These are phyloP conservation scores for Lepidocyrtoides sp. DNA, from an alignment of 2,888 invertebrate species.

Conservation along the genomic window DNA sequence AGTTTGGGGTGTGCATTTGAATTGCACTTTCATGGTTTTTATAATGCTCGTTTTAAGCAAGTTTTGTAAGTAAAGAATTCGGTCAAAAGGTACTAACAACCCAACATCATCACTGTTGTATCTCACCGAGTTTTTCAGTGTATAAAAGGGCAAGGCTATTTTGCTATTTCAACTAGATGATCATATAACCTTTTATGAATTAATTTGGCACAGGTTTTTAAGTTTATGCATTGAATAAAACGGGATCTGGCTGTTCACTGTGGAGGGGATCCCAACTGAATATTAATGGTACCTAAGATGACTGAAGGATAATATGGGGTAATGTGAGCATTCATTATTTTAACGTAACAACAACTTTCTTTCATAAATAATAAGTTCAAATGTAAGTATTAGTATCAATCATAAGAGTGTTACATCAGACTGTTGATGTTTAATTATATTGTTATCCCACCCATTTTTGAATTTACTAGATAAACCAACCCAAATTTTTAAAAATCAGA, in stretches of 20 bases:
- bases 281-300: background rate
- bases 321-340: background rate
- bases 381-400: background rate
- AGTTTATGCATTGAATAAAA: slow-evolving; percentile 38
- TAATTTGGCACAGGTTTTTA: slow-evolving; percentile 69
- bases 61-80: slow-evolving; percentile 66
- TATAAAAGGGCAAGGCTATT: slow-evolving; percentile 24
- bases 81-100: slow-evolving; percentile 75
- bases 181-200: slow-evolving; percentile 61
- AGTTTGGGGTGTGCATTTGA: slow-evolving; percentile 6
- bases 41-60: slow-evolving; percentile 56
- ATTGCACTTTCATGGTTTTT: slow-evolving; percentile 60
- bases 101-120: background rate
- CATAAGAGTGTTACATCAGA: background rate
- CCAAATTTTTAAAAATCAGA: background rate
- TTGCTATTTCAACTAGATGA: slow-evolving; percentile 49
- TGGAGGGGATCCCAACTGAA: background rate
- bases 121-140: background rate
- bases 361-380: background rate
- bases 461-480: too few relatives aligned
- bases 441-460: background rate
- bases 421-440: background rate
- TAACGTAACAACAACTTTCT: background rate
- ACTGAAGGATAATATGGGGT: slow-evolving; percentile 12
- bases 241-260: slow-evolving; percentile 37